Conservation (phyloP, 2,888 invertebrate genomes). For the Notodonta dromedarius region DNA sequence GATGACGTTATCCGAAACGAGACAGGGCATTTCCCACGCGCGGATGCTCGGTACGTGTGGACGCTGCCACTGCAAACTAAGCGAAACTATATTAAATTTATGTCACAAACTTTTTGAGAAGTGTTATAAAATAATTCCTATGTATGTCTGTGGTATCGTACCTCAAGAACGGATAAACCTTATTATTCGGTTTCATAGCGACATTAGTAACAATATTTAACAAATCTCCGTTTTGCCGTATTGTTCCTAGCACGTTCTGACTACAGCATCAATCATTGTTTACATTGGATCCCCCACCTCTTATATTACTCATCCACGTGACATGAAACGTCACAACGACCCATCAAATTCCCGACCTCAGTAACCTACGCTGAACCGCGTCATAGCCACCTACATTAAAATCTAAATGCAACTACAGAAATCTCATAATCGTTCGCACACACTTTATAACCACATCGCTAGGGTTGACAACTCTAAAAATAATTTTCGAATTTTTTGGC, state of each 20-base stretch:
- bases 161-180: neutral
- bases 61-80: too few species aligned
- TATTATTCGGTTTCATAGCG: too few species aligned
- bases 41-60: too few species aligned
- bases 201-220: too few species aligned
- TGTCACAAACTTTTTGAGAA: neutral
- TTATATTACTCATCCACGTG: neutral
- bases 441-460: constrained; percentile 15
- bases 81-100: too few species aligned
- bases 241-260: too few species aligned
- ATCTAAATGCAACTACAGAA: neutral
- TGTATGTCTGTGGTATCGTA: neutral
- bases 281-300: neutral
- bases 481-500: constrained; percentile 55
- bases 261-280: neutral
- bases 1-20: too few species aligned
- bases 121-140: neutral
- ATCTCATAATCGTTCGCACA: constrained; percentile 3
- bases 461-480: constrained; percentile 43
- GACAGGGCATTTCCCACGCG: too few species aligned
- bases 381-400: neutral
- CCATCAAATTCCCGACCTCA: neutral
- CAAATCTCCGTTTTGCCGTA: too few species aligned
- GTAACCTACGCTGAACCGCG: constrained; percentile 1
- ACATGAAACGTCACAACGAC: neutral